Conservation (phyloP, 2,113 vertebrate species). For the Lota lota region DNA sequence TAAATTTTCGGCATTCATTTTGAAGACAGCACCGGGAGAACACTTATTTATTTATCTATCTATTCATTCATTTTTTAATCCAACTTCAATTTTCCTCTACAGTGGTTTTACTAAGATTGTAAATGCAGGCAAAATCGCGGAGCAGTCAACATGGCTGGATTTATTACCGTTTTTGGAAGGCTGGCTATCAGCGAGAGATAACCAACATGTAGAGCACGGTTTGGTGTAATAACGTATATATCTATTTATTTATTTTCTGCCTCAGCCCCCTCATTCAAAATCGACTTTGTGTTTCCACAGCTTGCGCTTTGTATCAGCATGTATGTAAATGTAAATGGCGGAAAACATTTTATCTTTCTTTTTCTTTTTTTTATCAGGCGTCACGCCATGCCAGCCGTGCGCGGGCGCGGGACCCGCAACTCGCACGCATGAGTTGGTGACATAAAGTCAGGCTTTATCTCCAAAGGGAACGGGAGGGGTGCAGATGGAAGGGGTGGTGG, state of each 20-base stretch:
- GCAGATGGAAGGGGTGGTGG: slow-evolving; percentile 1
- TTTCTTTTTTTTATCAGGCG: slow-evolving; percentile 31
- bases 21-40: slow-evolving; percentile 70
- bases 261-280: slow-evolving; percentile 33
- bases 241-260: slow-evolving; percentile 24
- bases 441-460: slow-evolving; percentile 51
- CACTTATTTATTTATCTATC: slow-evolving; percentile 75
- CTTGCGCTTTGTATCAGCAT: slow-evolving; percentile 37
- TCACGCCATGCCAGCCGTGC: slow-evolving; percentile 25
- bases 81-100: slow-evolving; percentile 81
- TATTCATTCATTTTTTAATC: slow-evolving; percentile 71
- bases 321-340: slow-evolving; percentile 48
- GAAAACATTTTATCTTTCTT: slow-evolving; percentile 42
- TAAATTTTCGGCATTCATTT: slow-evolving; percentile 72
- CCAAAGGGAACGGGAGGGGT: slow-evolving; percentile 1
- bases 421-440: slow-evolving; percentile 9
- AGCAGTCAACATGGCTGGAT: slow-evolving; percentile 66
- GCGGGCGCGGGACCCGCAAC: slow-evolving; percentile 21
- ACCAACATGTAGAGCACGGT: slow-evolving; percentile 66
- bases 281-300: slow-evolving; percentile 46
- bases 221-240: slow-evolving; percentile 57
- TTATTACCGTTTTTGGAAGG: slow-evolving; percentile 68
- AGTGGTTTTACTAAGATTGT: slow-evolving; percentile 77
- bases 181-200: slow-evolving; percentile 70
- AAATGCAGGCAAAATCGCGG: slow-evolving; percentile 70